These are phyloP conservation scores for Drosophila takahashii DNA, from an alignment of 1,140 invertebrate genomes.

Conservation along the genomic window DNA sequence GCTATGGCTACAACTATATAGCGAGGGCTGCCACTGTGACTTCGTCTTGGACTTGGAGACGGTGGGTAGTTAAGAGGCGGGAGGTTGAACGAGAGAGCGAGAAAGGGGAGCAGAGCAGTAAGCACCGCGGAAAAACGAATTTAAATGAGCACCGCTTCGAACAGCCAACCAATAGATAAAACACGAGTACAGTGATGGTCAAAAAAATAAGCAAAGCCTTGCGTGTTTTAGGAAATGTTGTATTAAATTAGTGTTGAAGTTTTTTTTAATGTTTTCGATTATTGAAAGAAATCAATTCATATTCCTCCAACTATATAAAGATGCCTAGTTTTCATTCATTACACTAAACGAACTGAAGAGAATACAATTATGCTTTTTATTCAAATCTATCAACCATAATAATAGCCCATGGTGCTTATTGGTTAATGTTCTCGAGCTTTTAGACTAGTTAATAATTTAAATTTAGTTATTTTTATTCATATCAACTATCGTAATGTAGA, in stretches of 20 bases:
- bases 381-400: too few relatives aligned
- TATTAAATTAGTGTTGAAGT: background rate
- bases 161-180: conserved; percentile 16
- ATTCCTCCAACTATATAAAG: too few relatives aligned
- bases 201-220: background rate
- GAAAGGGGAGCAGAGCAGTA: conserved; percentile 39
- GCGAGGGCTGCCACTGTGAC: conserved; percentile 18
- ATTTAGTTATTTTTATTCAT: too few relatives aligned
- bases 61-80: conserved; percentile 7
- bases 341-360: too few relatives aligned
- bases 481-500: too few relatives aligned
- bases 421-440: too few relatives aligned
- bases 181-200: conserved; percentile 8
- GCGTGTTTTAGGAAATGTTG: background rate
- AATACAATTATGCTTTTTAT: too few relatives aligned
- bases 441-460: too few relatives aligned
- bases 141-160: conserved; percentile 63
- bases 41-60: conserved; percentile 51
- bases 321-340: background rate
- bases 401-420: too few relatives aligned
- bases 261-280: background rate
- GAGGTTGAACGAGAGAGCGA: conserved; percentile 23
- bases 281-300: background rate
- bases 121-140: conserved; percentile 70
- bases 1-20: conserved; percentile 9